Conservation (phyloP, 2,888 invertebrate genomes). For the Eilema sororculum region DNA sequence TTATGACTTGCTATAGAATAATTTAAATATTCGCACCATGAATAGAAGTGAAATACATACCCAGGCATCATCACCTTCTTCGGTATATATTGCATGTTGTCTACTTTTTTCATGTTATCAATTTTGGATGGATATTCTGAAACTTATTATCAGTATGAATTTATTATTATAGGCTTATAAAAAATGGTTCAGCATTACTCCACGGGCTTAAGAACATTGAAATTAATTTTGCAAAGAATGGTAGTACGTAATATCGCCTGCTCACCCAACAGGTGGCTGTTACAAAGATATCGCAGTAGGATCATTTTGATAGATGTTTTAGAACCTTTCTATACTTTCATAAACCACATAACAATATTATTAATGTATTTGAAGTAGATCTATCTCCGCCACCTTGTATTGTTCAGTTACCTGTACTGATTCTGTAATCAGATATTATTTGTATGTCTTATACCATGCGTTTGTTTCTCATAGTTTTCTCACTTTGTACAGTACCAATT, state of each 20-base stretch:
- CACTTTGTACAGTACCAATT: neutral
- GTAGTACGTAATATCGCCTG: neutral
- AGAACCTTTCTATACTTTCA: neutral
- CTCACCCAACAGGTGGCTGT: constrained; percentile 43
- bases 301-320: constrained; percentile 10
- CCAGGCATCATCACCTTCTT: neutral
- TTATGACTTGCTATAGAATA: neutral
- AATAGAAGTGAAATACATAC: neutral
- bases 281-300: constrained; percentile 23
- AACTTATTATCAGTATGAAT: neutral
- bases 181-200: neutral
- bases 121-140: neutral
- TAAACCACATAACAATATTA: neutral
- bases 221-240: neutral
- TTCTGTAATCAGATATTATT: constrained; percentile 13
- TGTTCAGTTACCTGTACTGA: constrained; percentile 8
- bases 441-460: neutral
- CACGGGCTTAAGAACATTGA: neutral
- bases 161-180: neutral
- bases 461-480: constrained; percentile 8
- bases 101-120: neutral
- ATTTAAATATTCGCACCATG: neutral
- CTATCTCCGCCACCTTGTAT: neutral
- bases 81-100: neutral
- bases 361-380: constrained; percentile 1